Conservation (phyloP, 2,113 vertebrate species). For the Rhizomys pruinosus region DNA sequence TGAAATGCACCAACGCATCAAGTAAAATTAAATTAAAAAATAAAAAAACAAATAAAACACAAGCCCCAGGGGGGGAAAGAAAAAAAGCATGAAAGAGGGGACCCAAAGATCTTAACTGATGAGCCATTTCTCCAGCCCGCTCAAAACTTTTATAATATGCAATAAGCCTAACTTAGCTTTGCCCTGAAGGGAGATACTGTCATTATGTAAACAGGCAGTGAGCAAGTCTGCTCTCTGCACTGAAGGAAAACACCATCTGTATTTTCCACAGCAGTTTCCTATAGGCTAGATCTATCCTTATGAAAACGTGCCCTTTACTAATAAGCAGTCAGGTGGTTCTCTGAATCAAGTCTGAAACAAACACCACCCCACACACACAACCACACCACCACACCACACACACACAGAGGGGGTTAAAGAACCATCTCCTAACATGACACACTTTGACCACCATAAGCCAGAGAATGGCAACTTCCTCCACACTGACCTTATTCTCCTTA, state of each 20-base stretch:
- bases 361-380: no score
- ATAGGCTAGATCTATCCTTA: no score
- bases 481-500: background rate
- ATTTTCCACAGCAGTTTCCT: background rate
- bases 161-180: background rate
- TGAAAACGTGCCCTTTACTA: no score
- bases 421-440: background rate
- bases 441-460: background rate
- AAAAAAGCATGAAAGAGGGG: no score
- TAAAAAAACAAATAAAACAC: no score
- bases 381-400: no score
- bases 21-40: no score
- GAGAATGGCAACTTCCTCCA: background rate
- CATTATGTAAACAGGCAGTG: background rate
- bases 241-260: background rate
- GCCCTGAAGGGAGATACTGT: background rate
- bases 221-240: background rate
- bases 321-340: background rate
- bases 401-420: no score
- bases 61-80: no score
- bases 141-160: slow-evolving; percentile 5
- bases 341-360: background rate
- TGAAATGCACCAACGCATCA: no score
- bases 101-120: no score
- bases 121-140: no score